Conservation (phyloP, 2,888 invertebrate genomes). For the Plusia festucae region DNA sequence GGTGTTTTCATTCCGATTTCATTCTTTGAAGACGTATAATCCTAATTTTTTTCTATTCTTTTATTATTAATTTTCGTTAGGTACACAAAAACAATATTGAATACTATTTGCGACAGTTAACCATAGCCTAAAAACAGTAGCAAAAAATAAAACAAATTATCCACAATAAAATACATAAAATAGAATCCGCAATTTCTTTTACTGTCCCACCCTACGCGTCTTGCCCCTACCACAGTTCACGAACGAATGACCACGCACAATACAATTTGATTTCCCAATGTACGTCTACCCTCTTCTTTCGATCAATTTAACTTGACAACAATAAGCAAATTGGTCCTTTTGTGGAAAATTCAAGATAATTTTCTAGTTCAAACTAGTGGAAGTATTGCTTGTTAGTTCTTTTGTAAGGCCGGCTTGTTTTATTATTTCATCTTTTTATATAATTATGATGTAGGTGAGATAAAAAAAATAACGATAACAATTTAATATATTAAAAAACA, state of each 20-base stretch:
- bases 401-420: slow-evolving; percentile 64
- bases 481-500: too few species aligned
- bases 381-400: slow-evolving; percentile 65
- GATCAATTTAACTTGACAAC: slow-evolving; percentile 76
- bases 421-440: slow-evolving; percentile 55
- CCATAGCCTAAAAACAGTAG: background rate
- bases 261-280: slow-evolving; percentile 81
- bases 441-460: background rate
- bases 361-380: slow-evolving; percentile 71
- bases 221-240: slow-evolving; percentile 71
- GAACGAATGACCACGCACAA: slow-evolving; percentile 78
- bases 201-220: slow-evolving; percentile 60
- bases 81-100: too few species aligned
- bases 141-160: background rate
- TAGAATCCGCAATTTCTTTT: slow-evolving; percentile 23
- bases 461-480: too few species aligned
- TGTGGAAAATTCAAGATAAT: slow-evolving; percentile 66
- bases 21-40: too few species aligned
- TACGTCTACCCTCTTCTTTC: slow-evolving; percentile 81
- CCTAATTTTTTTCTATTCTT: too few species aligned
- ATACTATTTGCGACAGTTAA: background rate
- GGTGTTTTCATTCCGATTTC: too few species aligned
- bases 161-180: slow-evolving; percentile 37
- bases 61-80: too few species aligned
- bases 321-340: slow-evolving; percentile 77